Evolutionary conservation across 2,888 invertebrate genomes (phyloP), one percentile per base, ranked within the genome.

Genomic region (Automeris io): DNA sequence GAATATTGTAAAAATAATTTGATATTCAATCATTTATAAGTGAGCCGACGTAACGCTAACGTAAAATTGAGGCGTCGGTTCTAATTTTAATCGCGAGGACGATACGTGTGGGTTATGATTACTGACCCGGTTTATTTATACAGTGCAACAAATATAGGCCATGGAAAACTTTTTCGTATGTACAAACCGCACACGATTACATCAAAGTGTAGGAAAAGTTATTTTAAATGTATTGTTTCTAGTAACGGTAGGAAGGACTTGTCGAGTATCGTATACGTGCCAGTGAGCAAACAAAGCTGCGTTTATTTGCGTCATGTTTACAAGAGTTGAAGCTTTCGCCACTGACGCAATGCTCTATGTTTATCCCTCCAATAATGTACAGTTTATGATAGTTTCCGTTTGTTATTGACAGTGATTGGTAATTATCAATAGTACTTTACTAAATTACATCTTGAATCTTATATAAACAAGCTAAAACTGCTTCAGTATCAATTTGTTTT

Each of bases 301-400:
- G 68, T 74, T 74, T 83, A 83, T 83, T 83, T 77, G 68, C 63
- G 80, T 74, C 66, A 54, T 80, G 81, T 81, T 83, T 82, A 82
- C 75, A 73, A 65, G 54, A 71, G 54, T 51, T 47, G 45, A 45
- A 59, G 67, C 67, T 73, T 72, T 71, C 61, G 70, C 46, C 51
- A 57, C 61, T 82, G 81, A 80, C 80, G 82, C 70, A 81, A 79
- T 54, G 50, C 35, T 57, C 58, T 61, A 58, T 64, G 61, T 66
- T 61, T 47, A 59, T 61, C 51, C 40, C 43, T 47, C 36, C 41
- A 41, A 41, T 46, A 51, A 56, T 41, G 48, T 18, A 23, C 22
- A 32, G 33, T 33, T 25, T 36, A 36, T 32, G 26, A 26, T 18
- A 33, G 23, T 40, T 33, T 40, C 18, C 37, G 41, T 41, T 45